Evolutionary conservation across 1,140 invertebrate genomes (phyloP), one percentile per base, ranked within the genome.

Genomic region (Rhizoglyphus robini): DNA sequence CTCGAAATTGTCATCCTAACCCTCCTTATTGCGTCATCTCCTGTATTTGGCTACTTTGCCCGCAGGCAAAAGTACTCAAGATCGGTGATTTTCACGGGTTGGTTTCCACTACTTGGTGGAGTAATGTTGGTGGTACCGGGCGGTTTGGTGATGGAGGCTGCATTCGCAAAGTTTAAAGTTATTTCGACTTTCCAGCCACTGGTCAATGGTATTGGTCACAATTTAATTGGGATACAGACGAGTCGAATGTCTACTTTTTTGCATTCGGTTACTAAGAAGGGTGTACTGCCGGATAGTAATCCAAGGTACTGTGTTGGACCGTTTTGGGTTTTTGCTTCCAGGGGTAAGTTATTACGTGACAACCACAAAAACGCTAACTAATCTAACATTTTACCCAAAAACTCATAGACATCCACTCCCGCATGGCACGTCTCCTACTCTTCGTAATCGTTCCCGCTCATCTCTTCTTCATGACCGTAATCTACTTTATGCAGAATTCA

Each of bases 11-110:
- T 88, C 20, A 30, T 84, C 13, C 74, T 84, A 5, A 84, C 88
- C 30, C 27, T 15, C 13, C 13, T 60, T 20, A 34, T 8, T 3
- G 38, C n/a, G 2, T 29, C 58, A 60, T n/a, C n/a, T n/a, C 88
- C 88, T 5, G 69, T 89, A 32, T 90, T 86, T 83, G 82, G 83
- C 18, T 84, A 82, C 72, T 78, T 89, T 67, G 85, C 87, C n/a
- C 82, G 82, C 66, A 82, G 81, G 70, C 90, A 90, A 79, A 77
- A 79, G 49, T 85, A 85, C 65, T 67, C 65, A 1, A 4, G 29
- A 30, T 25, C 41, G 4, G 30, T 69, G 0, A 41, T 68, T 0
- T 58, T 54, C 13, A 48, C 64, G n/a, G 60, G 60, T 51, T 69
- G 57, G 65, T 25, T 49, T 20, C 32, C 67, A 15, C 48, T 68